These are phyloP conservation scores for Chalcosyrphus nemorum DNA, from an alignment of 2,888 invertebrate genomes.

Conservation along the genomic window DNA sequence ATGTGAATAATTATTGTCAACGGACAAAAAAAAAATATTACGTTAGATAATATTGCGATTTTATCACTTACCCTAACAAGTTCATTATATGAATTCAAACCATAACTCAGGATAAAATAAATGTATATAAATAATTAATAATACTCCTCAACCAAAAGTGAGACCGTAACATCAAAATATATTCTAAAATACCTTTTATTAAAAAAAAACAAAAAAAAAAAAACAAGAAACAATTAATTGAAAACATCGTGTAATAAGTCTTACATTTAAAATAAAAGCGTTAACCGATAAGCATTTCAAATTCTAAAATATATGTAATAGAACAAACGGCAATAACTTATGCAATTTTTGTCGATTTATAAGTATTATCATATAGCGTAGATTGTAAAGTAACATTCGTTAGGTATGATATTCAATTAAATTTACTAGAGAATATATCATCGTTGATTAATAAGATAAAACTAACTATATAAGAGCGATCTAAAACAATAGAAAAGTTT, in stretches of 20 bases:
- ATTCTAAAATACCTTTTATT: constrained; percentile 24
- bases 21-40: background rate
- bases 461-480: background rate
- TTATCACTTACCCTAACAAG: background rate
- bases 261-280: constrained; percentile 1
- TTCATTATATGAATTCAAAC: background rate
- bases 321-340: constrained; percentile 15
- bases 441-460: background rate
- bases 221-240: background rate
- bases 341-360: constrained; percentile 28
- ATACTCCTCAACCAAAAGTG: constrained; percentile 11
- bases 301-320: constrained; percentile 18
- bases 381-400: background rate
- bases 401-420: constrained; percentile 36
- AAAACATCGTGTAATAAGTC: constrained; percentile 2
- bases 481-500: background rate
- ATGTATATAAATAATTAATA: background rate
- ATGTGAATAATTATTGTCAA: background rate
- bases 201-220: background rate
- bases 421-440: constrained; percentile 5
- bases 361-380: constrained; percentile 16
- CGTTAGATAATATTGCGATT: background rate
- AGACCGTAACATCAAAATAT: constrained; percentile 19
- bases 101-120: constrained; percentile 23
- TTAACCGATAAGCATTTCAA: background rate